phyloP scores from a whole-genome alignment of 2,797 vertebrate species.

The Rhabdomys pumilio region DNA sequence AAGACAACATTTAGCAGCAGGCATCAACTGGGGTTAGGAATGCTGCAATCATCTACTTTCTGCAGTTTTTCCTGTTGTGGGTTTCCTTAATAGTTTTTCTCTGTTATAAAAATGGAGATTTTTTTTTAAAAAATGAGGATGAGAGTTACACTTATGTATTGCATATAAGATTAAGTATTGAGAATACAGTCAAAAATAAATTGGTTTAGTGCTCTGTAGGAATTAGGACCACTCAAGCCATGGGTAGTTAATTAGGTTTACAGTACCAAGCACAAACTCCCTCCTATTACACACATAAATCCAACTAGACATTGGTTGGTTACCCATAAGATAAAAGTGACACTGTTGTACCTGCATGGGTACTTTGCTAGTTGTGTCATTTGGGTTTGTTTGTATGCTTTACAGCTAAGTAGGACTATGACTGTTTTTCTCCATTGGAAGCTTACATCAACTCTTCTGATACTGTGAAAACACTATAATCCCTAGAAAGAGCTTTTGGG shows the following conservation, averaged over 20 bases:
- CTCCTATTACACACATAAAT: neutral
- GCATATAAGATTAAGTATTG: neutral
- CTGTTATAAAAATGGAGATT: neutral
- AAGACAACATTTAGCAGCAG: neutral
- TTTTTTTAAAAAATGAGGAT: neutral
- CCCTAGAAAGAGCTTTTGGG: neutral
- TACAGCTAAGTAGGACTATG: neutral
- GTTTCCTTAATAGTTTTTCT: neutral
- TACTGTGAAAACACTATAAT: neutral
- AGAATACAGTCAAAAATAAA: neutral
- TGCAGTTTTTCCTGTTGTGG: neutral
- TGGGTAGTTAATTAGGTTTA: neutral
- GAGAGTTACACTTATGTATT: neutral
- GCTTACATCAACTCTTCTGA: neutral
- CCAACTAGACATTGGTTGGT: neutral
- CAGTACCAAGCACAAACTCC: neutral
- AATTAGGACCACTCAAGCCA: neutral
- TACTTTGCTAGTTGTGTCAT: neutral
- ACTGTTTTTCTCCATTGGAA: neutral
- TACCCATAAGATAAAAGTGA: neutral
- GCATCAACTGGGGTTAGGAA: neutral
- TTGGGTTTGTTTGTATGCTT: neutral
- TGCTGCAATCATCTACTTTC: neutral
- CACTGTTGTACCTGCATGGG: too few relatives aligned
- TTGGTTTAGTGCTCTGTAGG: neutral